Evolutionary conservation across 2,113 vertebrate genomes (phyloP).

Genomic region (Todiramphus chloris): DNA sequence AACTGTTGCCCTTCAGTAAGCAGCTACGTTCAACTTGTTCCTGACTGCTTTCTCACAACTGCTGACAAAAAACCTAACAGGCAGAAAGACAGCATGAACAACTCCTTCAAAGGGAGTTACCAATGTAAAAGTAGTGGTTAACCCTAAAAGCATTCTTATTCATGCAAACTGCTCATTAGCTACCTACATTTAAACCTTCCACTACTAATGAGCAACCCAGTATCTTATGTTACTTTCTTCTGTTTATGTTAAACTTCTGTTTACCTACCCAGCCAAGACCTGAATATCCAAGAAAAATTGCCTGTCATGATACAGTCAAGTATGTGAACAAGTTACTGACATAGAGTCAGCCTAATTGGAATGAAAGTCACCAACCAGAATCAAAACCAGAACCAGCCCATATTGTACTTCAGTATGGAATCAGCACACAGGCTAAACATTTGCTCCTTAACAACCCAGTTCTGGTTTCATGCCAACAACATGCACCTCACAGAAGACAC

Average conservation of each 20-base stretch:
- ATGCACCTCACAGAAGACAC: not conserved
- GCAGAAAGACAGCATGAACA: not conserved
- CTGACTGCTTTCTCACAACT: not conserved
- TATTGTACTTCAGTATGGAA: not conserved
- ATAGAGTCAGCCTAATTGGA: not conserved
- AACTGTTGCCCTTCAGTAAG: not conserved
- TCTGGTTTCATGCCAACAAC: not conserved
- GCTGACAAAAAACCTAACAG: not conserved
- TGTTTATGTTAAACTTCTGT: not conserved
- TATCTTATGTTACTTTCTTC: not conserved
- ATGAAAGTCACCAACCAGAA: not conserved
- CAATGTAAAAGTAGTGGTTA: not conserved
- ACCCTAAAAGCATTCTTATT: not conserved
- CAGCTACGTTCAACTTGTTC: not conserved
- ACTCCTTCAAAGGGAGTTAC: not conserved
- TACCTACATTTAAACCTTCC: not conserved
- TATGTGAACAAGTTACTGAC: not conserved
- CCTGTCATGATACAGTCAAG: not conserved
- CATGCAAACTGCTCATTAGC: not conserved
- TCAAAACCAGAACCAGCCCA: not conserved
- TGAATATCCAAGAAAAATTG: not conserved
- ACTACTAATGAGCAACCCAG: not conserved
- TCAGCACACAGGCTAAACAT: rapidly evolving
- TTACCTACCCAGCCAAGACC: not conserved
- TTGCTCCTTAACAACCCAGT: not conserved